Evolutionary conservation across 2,113 vertebrate species (phyloP), one percentile per base, ranked within the genome.

Genomic region (Serilophus lunatus): DNA sequence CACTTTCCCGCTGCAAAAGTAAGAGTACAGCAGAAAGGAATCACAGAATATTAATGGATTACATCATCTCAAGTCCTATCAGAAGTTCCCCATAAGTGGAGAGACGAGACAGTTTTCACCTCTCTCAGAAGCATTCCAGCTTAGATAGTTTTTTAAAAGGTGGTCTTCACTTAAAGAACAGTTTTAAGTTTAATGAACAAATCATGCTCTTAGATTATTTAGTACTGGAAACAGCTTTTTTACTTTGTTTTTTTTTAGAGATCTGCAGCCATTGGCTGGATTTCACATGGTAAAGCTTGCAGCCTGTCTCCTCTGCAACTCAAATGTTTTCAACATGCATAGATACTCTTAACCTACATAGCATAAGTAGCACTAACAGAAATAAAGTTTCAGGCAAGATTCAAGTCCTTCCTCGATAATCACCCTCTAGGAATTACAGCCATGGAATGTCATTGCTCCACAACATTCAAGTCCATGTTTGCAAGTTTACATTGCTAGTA

Each of bases 31-130:
- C 57, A 91, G 74, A 89, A 95, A 56, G 40, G 69, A 91, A 93
- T 26, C n/a, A 65, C 26, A 25, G 77, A 35, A 89, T 13, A 78
- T 96, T 96, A 96, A 72, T 95, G 71, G 61, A 84, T 82, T 92
- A 28, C 38, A 68, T 64, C 68, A 28, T 2, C 57, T 87, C 89
- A 92, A 76, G 31, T 92, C 61, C 66, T 71, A 76, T 91, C 53
- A 92, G 71, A 94, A 94, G 36, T 85, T 72, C 82, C 12, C 38
- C 0, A 0, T 45, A 50, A 57, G 15, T 8, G 5, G 20, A 93
- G 36, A 88, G 36, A 79, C 8, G 42, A 61, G 74, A 82, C 61
- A 57, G 28, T 12, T 83, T 60, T 79, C 91, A 29, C 35, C 66
- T 61, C n/a, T 65, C 57, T 45, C 74, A 7, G 49, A 92, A 88